Base-by-base conservation (phyloP, 2,888 invertebrate genomes). In the Sympetrum striolatum region DNA sequence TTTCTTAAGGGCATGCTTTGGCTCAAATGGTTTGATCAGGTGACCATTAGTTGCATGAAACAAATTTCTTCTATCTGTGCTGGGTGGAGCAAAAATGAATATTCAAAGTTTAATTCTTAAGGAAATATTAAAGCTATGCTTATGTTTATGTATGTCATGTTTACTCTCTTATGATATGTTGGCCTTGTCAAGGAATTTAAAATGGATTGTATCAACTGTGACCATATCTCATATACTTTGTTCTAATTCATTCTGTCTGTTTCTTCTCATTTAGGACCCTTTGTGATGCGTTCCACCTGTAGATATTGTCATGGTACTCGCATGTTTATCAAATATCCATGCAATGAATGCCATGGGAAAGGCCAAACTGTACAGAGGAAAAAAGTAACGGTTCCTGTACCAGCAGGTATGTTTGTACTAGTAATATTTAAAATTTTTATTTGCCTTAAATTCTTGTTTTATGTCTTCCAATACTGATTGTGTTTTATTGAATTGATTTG, bases 261-360 rank as follows among this genome's bases (percentile, higher is more conserved):
- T 91, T 53, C 39, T 22, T 91, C 91, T 81, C n/a, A 82, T 90
- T 0, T 91, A 94, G 99, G 99, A 48, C 99, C 99, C 90, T 99
- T 99, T 94, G 97, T 99, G 44, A 99, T 99, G 99, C 95, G 98
- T 90, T 98, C 98, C 2, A 98, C 99, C 0, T 99, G 99, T 93
- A 95, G 99, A 90, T 97, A 97, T 92, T 99, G 98, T 93, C 97
- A 97, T 92, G 99, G 99, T 0, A 96, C 97, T 0, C 96, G 98
- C 91, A 96, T 97, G 94, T 96, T 96, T 92, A 99, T 99, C 91
- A 98, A 98, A 93, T 96, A 96, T 93, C 99, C 99, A 0, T 99
- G 99, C 93, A 93, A 93, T 0, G 98, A 98, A 93, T 99, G 99
- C 93, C 96, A 97, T 92, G 99, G 98, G 53, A 98, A 98, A 94